Conservation (phyloP, 2,888 invertebrate species). For the Piscicola geometra region DNA sequence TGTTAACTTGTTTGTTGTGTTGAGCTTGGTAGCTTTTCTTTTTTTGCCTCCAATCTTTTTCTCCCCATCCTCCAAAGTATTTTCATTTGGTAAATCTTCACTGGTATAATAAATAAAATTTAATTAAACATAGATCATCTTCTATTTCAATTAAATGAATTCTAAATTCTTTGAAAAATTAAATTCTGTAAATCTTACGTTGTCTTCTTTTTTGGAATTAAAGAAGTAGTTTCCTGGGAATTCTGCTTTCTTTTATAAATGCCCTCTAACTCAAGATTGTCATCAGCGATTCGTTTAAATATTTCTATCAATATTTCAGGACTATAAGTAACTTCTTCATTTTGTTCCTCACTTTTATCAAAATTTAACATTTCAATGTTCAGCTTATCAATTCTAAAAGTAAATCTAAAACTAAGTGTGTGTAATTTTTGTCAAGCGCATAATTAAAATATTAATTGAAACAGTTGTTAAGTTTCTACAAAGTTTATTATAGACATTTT, state of each 20-base stretch:
- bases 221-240: neutral
- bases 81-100: constrained; percentile 1
- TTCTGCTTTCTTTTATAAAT: neutral
- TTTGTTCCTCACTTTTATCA: too few species aligned
- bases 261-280: constrained; percentile 3
- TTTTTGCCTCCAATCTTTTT: constrained; percentile 5
- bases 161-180: neutral
- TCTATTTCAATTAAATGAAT: neutral
- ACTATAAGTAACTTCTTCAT: constrained; percentile 23
- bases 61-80: neutral
- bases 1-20: neutral
- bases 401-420: too few species aligned
- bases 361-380: too few species aligned
- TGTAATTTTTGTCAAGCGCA: too few species aligned
- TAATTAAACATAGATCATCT: constrained; percentile 11
- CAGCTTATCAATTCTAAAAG: too few species aligned
- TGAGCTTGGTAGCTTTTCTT: neutral
- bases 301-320: constrained; percentile 20
- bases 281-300: constrained; percentile 10
- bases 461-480: too few species aligned
- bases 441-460: too few species aligned
- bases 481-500: too few species aligned
- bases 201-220: neutral
- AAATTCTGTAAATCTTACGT: neutral
- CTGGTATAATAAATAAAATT: neutral